Percentiles rank a stretch among this genome's conserved stretches.
phyloP scores from a whole-genome alignment of 2,113 vertebrate genomes.

The Phyllostomus hastatus region DNA sequence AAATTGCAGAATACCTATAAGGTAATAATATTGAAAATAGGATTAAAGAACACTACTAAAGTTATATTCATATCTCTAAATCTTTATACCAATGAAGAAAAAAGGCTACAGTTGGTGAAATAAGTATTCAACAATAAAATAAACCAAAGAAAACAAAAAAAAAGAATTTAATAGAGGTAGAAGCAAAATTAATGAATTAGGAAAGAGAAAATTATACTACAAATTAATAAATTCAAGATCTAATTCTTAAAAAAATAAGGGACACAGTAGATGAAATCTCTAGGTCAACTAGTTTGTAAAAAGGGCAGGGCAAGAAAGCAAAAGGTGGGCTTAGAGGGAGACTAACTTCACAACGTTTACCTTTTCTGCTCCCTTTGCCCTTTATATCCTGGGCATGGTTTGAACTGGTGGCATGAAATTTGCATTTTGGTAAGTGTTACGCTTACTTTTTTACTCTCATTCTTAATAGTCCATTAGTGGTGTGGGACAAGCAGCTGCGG shows the following conservation, averaged over 20 bases:
- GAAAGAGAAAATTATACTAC: neutral
- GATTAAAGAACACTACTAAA: neutral
- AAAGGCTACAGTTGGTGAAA: neutral
- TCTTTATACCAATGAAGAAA: neutral
- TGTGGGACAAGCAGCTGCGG: neutral
- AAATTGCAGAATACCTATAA: neutral
- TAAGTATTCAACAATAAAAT: neutral
- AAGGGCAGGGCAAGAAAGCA: neutral
- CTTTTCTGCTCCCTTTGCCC: neutral
- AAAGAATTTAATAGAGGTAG: neutral
- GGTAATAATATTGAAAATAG: neutral
- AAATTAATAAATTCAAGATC: neutral
- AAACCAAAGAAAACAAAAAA: neutral
- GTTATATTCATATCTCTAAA: neutral
- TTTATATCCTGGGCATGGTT: neutral
- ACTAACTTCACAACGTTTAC: neutral
- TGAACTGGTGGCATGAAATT: neutral
- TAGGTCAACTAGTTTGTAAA: neutral
- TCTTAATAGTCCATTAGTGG: neutral
- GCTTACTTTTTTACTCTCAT: neutral
- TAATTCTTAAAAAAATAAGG: neutral
- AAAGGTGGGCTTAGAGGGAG: neutral
- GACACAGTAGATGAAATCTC: neutral
- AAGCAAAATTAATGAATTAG: neutral
- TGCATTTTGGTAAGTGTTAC: neutral